Evolutionary conservation across 2,888 invertebrate species (phyloP).

Genomic region (Entomobrya proxima): DNA sequence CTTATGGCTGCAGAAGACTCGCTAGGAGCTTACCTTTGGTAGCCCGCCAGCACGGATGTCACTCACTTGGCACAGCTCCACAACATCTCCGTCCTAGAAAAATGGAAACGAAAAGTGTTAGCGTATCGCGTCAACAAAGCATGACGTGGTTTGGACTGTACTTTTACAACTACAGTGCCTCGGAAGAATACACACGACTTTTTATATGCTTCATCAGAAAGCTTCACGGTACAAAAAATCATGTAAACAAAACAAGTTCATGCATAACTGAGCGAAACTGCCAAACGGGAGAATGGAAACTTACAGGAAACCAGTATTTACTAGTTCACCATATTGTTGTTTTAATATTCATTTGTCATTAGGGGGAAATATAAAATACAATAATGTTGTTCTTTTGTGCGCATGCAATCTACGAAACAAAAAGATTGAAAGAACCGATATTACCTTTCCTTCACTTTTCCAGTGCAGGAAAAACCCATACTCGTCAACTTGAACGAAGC

Average conservation of each 20-base stretch:
- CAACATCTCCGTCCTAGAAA: constrained; percentile 95
- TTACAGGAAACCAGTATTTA: too few relatives aligned
- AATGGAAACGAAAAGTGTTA: constrained; percentile 51
- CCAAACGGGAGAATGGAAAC: too few relatives aligned
- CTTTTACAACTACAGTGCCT: too few relatives aligned
- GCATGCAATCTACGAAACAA: neutral
- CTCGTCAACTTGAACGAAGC: constrained; percentile 95
- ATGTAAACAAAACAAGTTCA: too few relatives aligned
- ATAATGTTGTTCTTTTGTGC: neutral
- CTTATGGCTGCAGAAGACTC: constrained; percentile 4
- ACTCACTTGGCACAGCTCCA: constrained; percentile 98
- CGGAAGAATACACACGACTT: too few relatives aligned
- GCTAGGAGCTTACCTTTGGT: constrained; percentile 85
- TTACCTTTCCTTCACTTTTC: constrained; percentile 96
- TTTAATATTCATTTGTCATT: too few relatives aligned
- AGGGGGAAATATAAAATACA: too few relatives aligned
- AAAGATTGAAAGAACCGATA: constrained; percentile 69
- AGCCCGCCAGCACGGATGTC: constrained; percentile 95
- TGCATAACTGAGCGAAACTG: too few relatives aligned
- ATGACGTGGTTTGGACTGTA: neutral
- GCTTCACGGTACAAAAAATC: too few relatives aligned
- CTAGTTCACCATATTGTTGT: too few relatives aligned
- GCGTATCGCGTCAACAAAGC: neutral
- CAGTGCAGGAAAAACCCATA: constrained; percentile 99
- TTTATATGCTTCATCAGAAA: too few relatives aligned